phyloP scores from a whole-genome alignment of 2,888 invertebrate genomes.

The Bombylius discolor region DNA sequence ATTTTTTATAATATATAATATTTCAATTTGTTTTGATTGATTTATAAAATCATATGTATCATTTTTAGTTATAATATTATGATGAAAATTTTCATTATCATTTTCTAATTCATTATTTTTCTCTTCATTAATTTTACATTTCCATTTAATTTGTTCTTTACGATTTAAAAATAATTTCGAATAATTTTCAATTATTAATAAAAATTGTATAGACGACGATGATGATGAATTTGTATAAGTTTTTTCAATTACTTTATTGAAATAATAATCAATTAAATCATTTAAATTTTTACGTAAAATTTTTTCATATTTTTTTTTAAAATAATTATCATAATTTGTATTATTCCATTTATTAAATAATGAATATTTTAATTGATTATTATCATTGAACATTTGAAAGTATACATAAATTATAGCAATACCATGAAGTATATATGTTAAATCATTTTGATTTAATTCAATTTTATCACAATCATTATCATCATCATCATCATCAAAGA shows the following conservation, averaged over 20 bases:
- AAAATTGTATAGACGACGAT: neutral
- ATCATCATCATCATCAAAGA: neutral
- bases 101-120: neutral
- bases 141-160: neutral
- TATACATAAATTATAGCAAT: neutral
- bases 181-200: neutral
- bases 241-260: too few relatives aligned
- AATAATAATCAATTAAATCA: too few relatives aligned
- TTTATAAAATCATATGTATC: neutral
- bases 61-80: neutral
- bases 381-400: neutral
- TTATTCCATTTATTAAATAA: slow-evolving; percentile 1
- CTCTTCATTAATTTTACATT: neutral
- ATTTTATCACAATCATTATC: too few relatives aligned
- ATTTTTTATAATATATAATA: neutral
- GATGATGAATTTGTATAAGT: too few relatives aligned
- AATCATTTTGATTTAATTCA: neutral
- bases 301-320: neutral
- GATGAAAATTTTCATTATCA: neutral
- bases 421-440: neutral
- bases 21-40: neutral
- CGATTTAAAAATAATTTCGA: neutral
- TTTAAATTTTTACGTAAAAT: neutral
- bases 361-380: neutral
- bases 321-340: neutral